Percentiles rank a stretch among this genome's conserved stretches.
Conservation (phyloP, 30 jellyfish, hydroid and myxozoan genomes). For the Chironex yamaguchii region DNA sequence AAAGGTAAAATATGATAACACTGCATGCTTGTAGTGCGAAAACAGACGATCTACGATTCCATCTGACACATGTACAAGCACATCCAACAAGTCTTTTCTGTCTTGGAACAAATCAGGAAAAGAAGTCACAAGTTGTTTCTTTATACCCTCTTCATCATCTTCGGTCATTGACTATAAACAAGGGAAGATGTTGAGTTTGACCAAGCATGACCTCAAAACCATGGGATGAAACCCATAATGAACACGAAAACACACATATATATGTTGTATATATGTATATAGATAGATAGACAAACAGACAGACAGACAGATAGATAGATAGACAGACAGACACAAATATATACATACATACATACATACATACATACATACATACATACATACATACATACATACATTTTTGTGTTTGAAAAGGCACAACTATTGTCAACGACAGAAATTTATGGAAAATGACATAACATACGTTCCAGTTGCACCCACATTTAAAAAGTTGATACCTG, state of each 20-base stretch:
- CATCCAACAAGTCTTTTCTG: conserved; percentile 31
- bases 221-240: too few species aligned
- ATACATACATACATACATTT: not conserved
- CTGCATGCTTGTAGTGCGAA: conserved; percentile 94
- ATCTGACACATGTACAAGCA: conserved; percentile 75
- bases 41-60: conserved; percentile 88
- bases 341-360: not conserved
- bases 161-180: conserved; percentile 34
- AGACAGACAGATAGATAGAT: not conserved
- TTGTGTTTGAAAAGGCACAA: too few species aligned
- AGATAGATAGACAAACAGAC: not conserved
- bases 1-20: conserved; percentile 84
- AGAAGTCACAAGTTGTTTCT: conserved; percentile 60
- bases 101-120: conserved; percentile 67
- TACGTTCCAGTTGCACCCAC: too few species aligned
- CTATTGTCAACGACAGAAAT: too few species aligned
- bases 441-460: too few species aligned
- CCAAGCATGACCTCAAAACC: too few species aligned
- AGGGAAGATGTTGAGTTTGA: not conserved
- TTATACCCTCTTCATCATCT: conserved; percentile 81
- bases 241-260: too few species aligned
- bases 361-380: not conserved
- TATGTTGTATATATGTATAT: too few species aligned
- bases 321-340: not conserved
- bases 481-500: too few species aligned